Percentiles rank a stretch among this genome's conserved stretches.
phyloP scores from a whole-genome alignment of 2,888 invertebrate species.

The Parapristionchus giblindavisi region DNA sequence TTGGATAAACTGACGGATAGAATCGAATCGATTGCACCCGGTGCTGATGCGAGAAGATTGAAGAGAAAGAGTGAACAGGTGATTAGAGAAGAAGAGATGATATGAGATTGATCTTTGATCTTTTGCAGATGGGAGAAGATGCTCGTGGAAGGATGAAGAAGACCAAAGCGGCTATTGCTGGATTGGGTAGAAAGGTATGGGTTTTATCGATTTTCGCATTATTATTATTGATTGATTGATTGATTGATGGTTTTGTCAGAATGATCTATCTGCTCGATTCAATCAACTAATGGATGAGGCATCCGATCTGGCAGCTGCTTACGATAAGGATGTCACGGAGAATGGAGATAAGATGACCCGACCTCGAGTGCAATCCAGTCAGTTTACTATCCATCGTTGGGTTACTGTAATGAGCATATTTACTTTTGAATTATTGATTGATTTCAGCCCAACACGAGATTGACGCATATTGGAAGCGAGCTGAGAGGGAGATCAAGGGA shows the following conservation, averaged over 20 bases:
- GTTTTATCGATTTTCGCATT: background rate
- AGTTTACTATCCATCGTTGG: slow-evolving; percentile 28
- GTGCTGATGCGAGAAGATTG: slow-evolving; percentile 59
- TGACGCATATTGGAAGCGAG: slow-evolving; percentile 51
- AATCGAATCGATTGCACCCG: slow-evolving; percentile 55
- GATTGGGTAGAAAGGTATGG: slow-evolving; percentile 46
- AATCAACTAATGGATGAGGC: slow-evolving; percentile 46
- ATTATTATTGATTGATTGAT: background rate
- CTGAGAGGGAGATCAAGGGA: slow-evolving; percentile 48
- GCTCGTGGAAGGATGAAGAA: slow-evolving; percentile 53
- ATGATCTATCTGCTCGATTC: slow-evolving; percentile 42
- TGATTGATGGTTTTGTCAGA: slow-evolving; percentile 37
- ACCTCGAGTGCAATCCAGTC: slow-evolving; percentile 50
- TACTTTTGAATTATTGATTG: background rate
- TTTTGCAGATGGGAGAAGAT: slow-evolving; percentile 46
- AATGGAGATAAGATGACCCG: slow-evolving; percentile 45
- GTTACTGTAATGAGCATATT: background rate
- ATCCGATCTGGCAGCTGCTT: slow-evolving; percentile 41
- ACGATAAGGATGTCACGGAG: slow-evolving; percentile 48
- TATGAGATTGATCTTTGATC: no score
- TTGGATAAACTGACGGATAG: slow-evolving; percentile 45
- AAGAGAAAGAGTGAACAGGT: slow-evolving; percentile 55
- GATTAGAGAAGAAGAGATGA: background rate
- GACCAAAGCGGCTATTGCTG: slow-evolving; percentile 48
- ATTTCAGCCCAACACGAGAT: slow-evolving; percentile 51